These are phyloP conservation scores for Paralichthys olivaceus DNA, from an alignment of 2,113 vertebrate species.

Conservation along the genomic window DNA sequence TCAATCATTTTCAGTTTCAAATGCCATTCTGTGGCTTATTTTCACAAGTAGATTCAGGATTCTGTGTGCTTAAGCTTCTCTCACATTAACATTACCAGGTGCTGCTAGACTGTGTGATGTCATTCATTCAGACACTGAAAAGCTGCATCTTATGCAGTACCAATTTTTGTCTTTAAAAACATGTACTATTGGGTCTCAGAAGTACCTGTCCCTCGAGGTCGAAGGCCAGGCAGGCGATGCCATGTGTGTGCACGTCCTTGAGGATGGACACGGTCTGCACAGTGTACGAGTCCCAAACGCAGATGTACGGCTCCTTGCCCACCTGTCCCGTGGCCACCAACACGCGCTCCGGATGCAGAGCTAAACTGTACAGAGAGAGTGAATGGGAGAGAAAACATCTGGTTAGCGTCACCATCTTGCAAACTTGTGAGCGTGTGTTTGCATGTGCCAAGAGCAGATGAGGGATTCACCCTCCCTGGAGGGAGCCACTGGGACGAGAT, in stretches of 20 bases:
- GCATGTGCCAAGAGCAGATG: constrained; percentile 18
- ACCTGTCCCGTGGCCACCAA: constrained; percentile 98
- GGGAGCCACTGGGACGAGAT: constrained; percentile 65
- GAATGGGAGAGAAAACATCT: constrained; percentile 40
- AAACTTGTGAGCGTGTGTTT: constrained; percentile 17
- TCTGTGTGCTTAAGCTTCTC: background rate
- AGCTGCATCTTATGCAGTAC: background rate
- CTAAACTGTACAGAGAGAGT: constrained; percentile 85
- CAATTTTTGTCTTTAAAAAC: background rate
- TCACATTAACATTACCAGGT: constrained; percentile 17
- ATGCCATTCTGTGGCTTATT: background rate
- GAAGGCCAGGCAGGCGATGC: constrained; percentile 96
- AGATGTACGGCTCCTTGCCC: constrained; percentile 97
- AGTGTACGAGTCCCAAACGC: constrained; percentile 97
- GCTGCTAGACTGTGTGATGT: constrained; percentile 30
- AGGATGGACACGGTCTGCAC: constrained; percentile 95
- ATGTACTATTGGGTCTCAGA: background rate
- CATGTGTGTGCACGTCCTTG: constrained; percentile 95
- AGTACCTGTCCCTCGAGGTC: constrained; percentile 96
- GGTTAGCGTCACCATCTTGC: constrained; percentile 44
- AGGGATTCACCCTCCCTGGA: constrained; percentile 51
- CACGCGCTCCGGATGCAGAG: constrained; percentile 94
- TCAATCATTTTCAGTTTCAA: no score
- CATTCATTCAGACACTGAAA: constrained; percentile 40
- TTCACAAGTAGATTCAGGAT: constrained; percentile 12